phyloP scores from a whole-genome alignment of 2,888 invertebrate species.

The Uloborus plumipes region DNA sequence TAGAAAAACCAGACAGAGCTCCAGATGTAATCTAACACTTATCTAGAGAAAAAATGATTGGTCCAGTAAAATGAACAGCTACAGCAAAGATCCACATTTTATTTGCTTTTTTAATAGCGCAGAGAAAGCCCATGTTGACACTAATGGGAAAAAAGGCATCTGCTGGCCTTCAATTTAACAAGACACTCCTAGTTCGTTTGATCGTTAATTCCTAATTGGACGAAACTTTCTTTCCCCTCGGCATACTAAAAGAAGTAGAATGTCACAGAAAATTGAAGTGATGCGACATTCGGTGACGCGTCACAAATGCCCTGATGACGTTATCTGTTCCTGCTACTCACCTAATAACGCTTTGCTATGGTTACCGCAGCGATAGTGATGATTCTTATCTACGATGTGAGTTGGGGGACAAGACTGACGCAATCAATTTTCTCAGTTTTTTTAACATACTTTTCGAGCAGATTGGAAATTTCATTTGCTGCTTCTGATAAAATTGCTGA shows the following conservation, averaged over 20 bases:
- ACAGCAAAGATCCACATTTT: no score
- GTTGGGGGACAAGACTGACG: slow-evolving; percentile 27
- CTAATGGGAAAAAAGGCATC: no score
- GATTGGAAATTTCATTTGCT: no score
- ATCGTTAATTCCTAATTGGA: slow-evolving; percentile 41
- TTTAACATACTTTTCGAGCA: not conserved
- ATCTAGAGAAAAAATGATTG: no score
- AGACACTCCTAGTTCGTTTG: slow-evolving; percentile 13
- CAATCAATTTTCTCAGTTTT: slow-evolving; percentile 10
- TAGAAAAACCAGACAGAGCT: no score
- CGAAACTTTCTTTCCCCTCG: slow-evolving; percentile 7
- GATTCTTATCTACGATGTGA: slow-evolving; percentile 33
- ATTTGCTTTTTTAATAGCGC: no score
- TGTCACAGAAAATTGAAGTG: slow-evolving; percentile 43
- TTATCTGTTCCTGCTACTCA: slow-evolving; percentile 49
- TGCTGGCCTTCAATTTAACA: slow-evolving; percentile 14
- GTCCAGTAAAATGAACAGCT: no score
- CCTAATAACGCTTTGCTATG: slow-evolving; percentile 62
- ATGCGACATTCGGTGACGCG: slow-evolving; percentile 44
- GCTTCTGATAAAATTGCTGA: not conserved
- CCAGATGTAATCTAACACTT: no score
- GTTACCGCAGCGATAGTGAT: slow-evolving; percentile 56
- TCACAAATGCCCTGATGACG: slow-evolving; percentile 39
- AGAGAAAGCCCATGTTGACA: no score
- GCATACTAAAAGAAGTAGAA: slow-evolving; percentile 15